A percentile compares a stretch with the other conserved stretches of the same genome.
phyloP scores from a whole-genome alignment of 2,113 vertebrate genomes.

The Cebus imitator region DNA sequence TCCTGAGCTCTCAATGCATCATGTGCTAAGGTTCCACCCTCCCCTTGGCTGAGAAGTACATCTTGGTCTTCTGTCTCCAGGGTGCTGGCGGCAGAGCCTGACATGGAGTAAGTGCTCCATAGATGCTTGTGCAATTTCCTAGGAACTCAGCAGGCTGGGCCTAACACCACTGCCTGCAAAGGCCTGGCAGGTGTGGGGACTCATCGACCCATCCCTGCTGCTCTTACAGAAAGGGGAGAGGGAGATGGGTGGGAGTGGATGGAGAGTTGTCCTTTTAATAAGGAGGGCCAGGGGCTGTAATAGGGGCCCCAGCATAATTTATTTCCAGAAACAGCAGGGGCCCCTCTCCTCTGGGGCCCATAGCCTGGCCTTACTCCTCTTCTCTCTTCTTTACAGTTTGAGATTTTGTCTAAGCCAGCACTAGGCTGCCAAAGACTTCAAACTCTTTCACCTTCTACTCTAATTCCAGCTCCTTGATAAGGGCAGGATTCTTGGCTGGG shows the following conservation, averaged over 20 bases:
- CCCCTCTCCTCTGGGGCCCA: background rate
- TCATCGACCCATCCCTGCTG: background rate
- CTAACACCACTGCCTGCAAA: no score
- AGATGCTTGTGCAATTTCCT: background rate
- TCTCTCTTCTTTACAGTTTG: background rate
- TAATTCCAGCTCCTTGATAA: background rate
- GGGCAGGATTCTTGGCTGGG: background rate
- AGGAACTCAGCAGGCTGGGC: background rate
- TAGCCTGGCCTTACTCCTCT: background rate
- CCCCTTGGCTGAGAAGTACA: no score
- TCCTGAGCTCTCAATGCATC: no score
- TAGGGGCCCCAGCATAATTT: background rate
- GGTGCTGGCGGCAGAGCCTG: background rate
- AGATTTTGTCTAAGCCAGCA: background rate
- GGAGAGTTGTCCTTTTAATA: no score
- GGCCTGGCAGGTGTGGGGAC: no score
- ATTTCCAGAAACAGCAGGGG: background rate
- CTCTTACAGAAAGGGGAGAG: background rate
- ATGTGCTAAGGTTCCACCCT: no score
- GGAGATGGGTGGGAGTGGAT: no score
- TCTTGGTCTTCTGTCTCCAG: background rate
- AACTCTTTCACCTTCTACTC: background rate
- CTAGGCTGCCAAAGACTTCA: background rate
- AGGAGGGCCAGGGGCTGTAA: no score
- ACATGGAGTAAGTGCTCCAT: fast-evolving